phyloP scores from a whole-genome alignment of 2,797 vertebrate species.

The Rhinatrema bivittatum region DNA sequence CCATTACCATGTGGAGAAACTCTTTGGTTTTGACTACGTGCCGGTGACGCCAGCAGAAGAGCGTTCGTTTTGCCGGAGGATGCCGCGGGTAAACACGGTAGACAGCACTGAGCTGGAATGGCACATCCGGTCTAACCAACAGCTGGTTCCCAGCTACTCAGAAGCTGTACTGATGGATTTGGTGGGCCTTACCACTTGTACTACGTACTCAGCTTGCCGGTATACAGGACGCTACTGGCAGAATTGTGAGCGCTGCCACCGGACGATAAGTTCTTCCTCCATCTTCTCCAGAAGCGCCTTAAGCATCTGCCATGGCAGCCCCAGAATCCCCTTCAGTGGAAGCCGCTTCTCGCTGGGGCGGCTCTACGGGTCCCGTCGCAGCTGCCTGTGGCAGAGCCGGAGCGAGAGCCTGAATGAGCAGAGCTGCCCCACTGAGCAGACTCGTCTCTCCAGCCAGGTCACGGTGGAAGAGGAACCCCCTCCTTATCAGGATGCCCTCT shows the following conservation, averaged over 20 bases:
- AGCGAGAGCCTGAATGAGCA: conserved; percentile 83
- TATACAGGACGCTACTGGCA: conserved; percentile 73
- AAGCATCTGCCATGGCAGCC: conserved; percentile 84
- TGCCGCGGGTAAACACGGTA: conserved; percentile 91
- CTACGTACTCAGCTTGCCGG: conserved; percentile 63
- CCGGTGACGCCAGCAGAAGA: conserved; percentile 75
- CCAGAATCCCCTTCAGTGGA: conserved; percentile 79
- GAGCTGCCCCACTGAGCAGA: conserved; percentile 81
- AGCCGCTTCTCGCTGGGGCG: conserved; percentile 89
- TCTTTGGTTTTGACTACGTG: conserved; percentile 88
- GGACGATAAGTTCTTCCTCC: conserved; percentile 90
- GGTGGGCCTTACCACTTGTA: conserved; percentile 64
- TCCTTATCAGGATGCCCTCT: conserved; percentile 87
- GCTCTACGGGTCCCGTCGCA: conserved; percentile 81
- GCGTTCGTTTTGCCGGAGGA: conserved; percentile 69
- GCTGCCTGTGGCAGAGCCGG: conserved; percentile 84
- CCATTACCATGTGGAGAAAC: conserved; percentile 94
- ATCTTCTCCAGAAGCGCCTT: conserved; percentile 94
- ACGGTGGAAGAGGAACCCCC: conserved; percentile 76
- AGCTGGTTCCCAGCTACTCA: conserved; percentile 95
- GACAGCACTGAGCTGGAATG: conserved; percentile 97
- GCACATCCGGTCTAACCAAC: conserved; percentile 97
- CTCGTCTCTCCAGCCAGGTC: conserved; percentile 76
- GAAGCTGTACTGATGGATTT: conserved; percentile 95
- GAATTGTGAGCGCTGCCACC: conserved; percentile 89